A percentile compares a stretch with the other conserved stretches of the same genome.
These are phyloP conservation scores for Micrastur ruficollis DNA, from an alignment of 2,797 vertebrate species.

Conservation along the genomic window DNA sequence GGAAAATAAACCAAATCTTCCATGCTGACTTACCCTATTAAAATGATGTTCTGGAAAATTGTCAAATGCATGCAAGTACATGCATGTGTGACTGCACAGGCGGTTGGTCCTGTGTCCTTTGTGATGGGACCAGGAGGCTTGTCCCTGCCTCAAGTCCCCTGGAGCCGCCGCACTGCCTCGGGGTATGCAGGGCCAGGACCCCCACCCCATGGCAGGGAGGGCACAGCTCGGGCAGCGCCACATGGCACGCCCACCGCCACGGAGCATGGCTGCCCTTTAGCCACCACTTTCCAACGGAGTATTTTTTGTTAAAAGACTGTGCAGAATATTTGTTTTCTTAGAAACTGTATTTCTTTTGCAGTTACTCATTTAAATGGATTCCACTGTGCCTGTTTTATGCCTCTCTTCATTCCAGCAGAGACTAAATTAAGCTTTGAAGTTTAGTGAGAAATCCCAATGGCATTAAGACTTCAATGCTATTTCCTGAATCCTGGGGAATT, in stretches of 20 bases:
- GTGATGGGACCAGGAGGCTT: rapidly evolving
- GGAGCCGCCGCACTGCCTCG: rapidly evolving
- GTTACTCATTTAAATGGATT: conserved; percentile 39
- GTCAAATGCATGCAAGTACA: background rate
- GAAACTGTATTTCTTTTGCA: background rate
- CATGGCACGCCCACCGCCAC: rapidly evolving
- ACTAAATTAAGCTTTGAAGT: conserved; percentile 59
- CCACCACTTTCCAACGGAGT: rapidly evolving
- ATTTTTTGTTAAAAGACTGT: background rate
- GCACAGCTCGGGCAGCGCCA: background rate
- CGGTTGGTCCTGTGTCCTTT: rapidly evolving
- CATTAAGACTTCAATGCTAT: background rate
- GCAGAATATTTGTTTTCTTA: background rate
- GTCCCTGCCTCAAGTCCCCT: background rate
- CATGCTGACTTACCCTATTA: background rate
- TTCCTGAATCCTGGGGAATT: background rate
- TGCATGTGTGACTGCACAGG: rapidly evolving
- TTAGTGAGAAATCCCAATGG: conserved; percentile 32
- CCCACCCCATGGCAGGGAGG: rapidly evolving
- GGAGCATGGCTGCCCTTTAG: rapidly evolving
- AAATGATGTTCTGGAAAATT: background rate
- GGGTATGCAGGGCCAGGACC: background rate
- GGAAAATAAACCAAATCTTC: conserved; percentile 55
- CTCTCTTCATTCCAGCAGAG: conserved; percentile 16
- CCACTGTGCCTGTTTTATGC: conserved; percentile 13